Base-by-base conservation (phyloP, 2,888 invertebrate genomes). In the Herminia tarsipennalis region DNA sequence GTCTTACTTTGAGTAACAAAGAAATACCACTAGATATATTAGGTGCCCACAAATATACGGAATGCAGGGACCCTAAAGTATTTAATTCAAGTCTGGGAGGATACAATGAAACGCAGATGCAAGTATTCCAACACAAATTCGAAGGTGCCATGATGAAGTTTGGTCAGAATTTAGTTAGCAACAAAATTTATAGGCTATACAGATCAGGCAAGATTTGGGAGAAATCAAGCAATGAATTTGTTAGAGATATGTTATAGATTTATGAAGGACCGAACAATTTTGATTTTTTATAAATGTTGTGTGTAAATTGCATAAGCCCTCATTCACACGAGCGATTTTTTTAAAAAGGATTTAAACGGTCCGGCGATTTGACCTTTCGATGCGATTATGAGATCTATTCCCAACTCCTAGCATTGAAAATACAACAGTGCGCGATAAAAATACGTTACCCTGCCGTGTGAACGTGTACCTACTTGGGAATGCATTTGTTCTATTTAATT, bases 71-170 rank as follows among this genome's bases (percentile, higher is more conserved):
- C 46, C 78, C 79, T 2, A 88, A 88, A 41, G 70, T 70, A 1
- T 81, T 80, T 27, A 78, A 78, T 35, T 71, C 80, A 0, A 76
- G 64, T 46, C 85, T 83, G 5, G 47, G 64, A 5, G 87, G 85
- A 0, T 91, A 87, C 48, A 90, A 90, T 67, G 84, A 84, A 34
- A 88, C 89, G 2, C 87, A 90, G 47, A 86, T 91, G 86, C 83
- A 87, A 51, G 76, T 88, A 3, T 90, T 91, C 53, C 89, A 83
- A 29, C 88, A 92, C 53, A 89, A 88, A 39, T 88, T 92, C 66
- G 93, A 92, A 74, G 86, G 88, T 47, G 88, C 92, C 27, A 92
- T 92, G 83, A 73, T 88, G 20, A 92, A 91, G 57, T 93, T 91
- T 73, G 86, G 84, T 0, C 86, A 88, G 44, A 81, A 73, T 53